Conservation (phyloP, 2,797 vertebrate genomes). For the Phataginus tetradactyla region DNA sequence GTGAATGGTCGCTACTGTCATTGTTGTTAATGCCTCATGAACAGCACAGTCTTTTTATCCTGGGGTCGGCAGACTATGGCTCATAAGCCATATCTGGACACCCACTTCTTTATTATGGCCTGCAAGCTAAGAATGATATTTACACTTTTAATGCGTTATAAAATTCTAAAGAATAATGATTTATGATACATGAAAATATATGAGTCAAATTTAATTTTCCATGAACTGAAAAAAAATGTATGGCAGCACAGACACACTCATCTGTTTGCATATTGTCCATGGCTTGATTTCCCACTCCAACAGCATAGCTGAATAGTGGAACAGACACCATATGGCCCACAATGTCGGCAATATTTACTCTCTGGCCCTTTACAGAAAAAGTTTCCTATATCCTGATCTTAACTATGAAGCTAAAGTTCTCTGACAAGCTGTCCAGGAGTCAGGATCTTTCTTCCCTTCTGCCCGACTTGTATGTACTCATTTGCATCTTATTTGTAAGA, state of each 20-base stretch:
- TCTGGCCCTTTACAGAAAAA: neutral
- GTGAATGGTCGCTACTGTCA: neutral
- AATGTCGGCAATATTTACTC: neutral
- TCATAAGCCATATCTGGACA: neutral
- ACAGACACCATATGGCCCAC: neutral
- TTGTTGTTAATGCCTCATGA: neutral
- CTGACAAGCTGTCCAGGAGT: neutral
- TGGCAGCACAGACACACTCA: neutral
- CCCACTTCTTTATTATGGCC: neutral
- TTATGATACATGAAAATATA: neutral
- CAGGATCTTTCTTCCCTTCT: neutral
- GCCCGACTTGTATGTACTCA: neutral
- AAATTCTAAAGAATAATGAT: neutral
- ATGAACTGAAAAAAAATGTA: neutral
- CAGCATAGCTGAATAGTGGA: rapidly evolving
- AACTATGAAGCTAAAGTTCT: neutral
- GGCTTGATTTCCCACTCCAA: neutral
- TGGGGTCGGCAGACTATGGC: neutral
- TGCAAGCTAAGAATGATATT: neutral
- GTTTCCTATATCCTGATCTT: neutral
- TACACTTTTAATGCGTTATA: neutral
- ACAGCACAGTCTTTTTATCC: neutral
- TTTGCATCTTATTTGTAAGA: neutral
- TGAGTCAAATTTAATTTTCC: neutral
- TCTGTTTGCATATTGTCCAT: neutral